Conservation (phyloP, 2,888 invertebrate genomes). For the Flabesymbios commensalis region DNA sequence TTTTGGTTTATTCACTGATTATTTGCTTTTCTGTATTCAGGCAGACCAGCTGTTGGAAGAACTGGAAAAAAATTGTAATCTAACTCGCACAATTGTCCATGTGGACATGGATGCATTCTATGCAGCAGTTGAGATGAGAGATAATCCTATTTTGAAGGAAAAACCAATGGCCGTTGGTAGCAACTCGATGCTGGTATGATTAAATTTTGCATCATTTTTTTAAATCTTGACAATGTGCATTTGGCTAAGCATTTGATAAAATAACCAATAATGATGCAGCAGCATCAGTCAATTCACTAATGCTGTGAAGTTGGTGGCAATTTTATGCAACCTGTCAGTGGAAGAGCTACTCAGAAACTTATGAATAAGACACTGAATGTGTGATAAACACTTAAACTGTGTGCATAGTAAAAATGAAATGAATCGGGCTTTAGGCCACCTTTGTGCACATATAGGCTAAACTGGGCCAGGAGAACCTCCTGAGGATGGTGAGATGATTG, state of each 20-base stretch:
- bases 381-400: too few species aligned
- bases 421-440: too few species aligned
- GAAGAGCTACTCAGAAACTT: too few species aligned
- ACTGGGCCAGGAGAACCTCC: too few species aligned
- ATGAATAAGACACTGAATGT: too few species aligned
- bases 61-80: slow-evolving; percentile 62
- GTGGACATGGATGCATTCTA: slow-evolving; percentile 71
- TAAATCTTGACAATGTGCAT: not conserved
- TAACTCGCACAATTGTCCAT: slow-evolving; percentile 65
- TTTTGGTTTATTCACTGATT: too few species aligned
- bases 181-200: slow-evolving; percentile 65
- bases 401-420: too few species aligned
- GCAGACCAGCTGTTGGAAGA: slow-evolving; percentile 60
- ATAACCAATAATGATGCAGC: not conserved
- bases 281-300: not conserved
- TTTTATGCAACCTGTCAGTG: too few species aligned
- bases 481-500: too few species aligned
- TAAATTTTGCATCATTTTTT: not conserved
- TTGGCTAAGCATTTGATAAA: not conserved
- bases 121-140: slow-evolving; percentile 68
- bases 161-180: slow-evolving; percentile 69
- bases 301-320: too few species aligned
- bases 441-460: too few species aligned
- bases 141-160: slow-evolving; percentile 57
- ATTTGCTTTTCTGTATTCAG: too few species aligned